Conservation (phyloP, 1,140 invertebrate genomes). For the Pollicipes pollicipes region DNA sequence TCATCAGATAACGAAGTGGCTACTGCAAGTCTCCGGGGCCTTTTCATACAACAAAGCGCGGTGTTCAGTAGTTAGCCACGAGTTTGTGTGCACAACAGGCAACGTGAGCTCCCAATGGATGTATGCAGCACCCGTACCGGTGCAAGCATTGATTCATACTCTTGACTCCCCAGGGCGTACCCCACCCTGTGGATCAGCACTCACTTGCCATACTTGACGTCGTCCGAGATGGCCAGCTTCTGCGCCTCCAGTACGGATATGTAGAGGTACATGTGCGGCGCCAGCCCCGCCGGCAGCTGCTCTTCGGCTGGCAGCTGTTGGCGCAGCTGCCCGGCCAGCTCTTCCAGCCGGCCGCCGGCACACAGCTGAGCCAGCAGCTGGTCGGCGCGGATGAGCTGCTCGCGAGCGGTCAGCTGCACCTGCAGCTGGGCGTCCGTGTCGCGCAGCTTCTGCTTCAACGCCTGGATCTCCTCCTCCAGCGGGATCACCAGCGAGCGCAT, state of each 20-base stretch:
- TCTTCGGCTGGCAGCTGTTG: conserved; percentile 36
- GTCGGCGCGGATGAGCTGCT: conserved; percentile 37
- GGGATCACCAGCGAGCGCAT: conserved; percentile 70
- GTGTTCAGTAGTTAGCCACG: no score
- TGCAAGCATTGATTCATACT: background rate
- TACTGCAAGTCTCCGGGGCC: no score
- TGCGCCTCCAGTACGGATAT: conserved; percentile 35
- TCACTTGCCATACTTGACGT: conserved; percentile 18
- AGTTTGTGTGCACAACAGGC: no score
- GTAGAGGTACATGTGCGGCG: conserved; percentile 39
- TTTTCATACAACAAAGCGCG: no score
- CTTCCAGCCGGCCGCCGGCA: conserved; percentile 35
- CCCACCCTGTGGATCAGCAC: background rate
- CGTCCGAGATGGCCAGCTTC: conserved; percentile 33
- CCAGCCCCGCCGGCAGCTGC: conserved; percentile 30
- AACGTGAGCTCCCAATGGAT: no score
- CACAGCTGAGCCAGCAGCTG: conserved; percentile 45
- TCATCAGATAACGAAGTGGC: no score
- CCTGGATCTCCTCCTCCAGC: conserved; percentile 77
- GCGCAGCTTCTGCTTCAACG: conserved; percentile 68
- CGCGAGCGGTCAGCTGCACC: conserved; percentile 33
- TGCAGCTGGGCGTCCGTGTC: conserved; percentile 60
- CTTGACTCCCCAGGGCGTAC: background rate
- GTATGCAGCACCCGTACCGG: background rate
- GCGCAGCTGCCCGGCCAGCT: conserved; percentile 40